Base-by-base conservation (phyloP, 2,888 invertebrate species). In the Scaptodrosophila latifasciaeformis region DNA sequence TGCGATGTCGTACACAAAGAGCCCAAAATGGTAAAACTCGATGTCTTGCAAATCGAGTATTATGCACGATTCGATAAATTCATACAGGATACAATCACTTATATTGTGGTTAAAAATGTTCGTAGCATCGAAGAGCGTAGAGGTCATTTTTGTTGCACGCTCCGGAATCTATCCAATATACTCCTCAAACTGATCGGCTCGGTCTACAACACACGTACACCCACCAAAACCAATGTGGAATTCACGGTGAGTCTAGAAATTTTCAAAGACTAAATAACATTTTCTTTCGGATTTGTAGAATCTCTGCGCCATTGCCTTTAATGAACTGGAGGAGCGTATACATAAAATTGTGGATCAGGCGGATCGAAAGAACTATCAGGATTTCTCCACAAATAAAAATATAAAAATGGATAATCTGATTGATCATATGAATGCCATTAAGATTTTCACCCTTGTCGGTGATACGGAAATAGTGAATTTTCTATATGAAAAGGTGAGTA, bases 161-260 rank as follows among this genome's bases (percentile, higher is more conserved):
- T 74, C 1, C 65, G 70, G 21, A 82, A 83, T 54, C 51, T 82
- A 1, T 52, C 58, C 1, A 82, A 83, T 37, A 70, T 69, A 43
- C 51, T 83, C 31, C 43, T 83, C 37, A 77, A 71, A 24, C 5
- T 83, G 15, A 42, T 83, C 19, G 76, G 79, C n/a, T 54, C 56
- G 37, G 82, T 81, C 48, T 83, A 68, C 31, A 83, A 83, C 55
- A 52, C 46, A 5, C 69, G 71, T 7, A 39, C 43, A 6, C 65
- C 53, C 17, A 83, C 82, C 4, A 55, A 31, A 12, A 59, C 62
- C 1, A 81, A 65, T 51, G 47, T 56, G 1, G 80, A 82, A 2
- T 83, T 76, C 39, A 5, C 55, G 29, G 76, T 76, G 4, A 39
- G 62, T 53, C 27, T 1, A 1, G n/a, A 2, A 19, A 24, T 27